Evolutionary conservation across 2,797 vertebrate species (phyloP).

Genomic region (Cirrhinus molitorella): DNA sequence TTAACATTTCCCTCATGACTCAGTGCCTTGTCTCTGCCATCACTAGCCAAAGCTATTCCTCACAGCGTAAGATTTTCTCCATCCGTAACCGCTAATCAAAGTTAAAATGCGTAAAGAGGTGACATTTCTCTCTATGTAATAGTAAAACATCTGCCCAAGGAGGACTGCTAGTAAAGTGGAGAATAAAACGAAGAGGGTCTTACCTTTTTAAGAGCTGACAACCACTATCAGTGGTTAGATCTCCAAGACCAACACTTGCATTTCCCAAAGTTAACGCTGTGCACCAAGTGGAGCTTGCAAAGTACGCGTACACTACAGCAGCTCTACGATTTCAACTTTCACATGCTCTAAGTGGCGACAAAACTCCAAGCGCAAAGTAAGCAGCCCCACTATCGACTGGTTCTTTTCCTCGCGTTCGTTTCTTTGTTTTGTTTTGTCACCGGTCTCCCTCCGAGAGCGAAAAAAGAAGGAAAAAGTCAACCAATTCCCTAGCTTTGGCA

Average conservation of each 20-base stretch:
- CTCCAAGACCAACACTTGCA: slow-evolving; percentile 92
- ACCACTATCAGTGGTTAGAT: slow-evolving; percentile 93
- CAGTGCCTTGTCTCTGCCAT: slow-evolving; percentile 41
- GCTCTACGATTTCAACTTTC: slow-evolving; percentile 88
- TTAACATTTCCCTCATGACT: slow-evolving; percentile 55
- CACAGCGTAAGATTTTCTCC: slow-evolving; percentile 51
- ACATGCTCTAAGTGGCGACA: slow-evolving; percentile 82
- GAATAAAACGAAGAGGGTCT: slow-evolving; percentile 80
- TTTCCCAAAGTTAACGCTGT: slow-evolving; percentile 96
- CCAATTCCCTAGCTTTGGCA: slow-evolving; percentile 77
- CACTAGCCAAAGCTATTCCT: slow-evolving; percentile 39
- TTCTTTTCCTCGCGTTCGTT: slow-evolving; percentile 66
- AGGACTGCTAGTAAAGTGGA: slow-evolving; percentile 54
- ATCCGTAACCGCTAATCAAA: slow-evolving; percentile 64
- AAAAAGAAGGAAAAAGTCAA: slow-evolving; percentile 71
- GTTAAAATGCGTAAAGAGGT: slow-evolving; percentile 67
- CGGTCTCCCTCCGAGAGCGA: slow-evolving; percentile 72
- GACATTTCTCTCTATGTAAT: slow-evolving; percentile 11
- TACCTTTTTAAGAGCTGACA: slow-evolving; percentile 94
- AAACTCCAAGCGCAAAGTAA: slow-evolving; percentile 79
- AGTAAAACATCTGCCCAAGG: slow-evolving; percentile 1
- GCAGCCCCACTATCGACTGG: slow-evolving; percentile 69
- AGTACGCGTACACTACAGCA: slow-evolving; percentile 84
- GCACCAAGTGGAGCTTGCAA: slow-evolving; percentile 80
- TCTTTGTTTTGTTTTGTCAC: slow-evolving; percentile 63